A percentile compares a stretch with the other conserved stretches of the same genome.
Evolutionary conservation across 2,113 vertebrate genomes (phyloP).

Genomic region (Rhipidura dahli): DNA sequence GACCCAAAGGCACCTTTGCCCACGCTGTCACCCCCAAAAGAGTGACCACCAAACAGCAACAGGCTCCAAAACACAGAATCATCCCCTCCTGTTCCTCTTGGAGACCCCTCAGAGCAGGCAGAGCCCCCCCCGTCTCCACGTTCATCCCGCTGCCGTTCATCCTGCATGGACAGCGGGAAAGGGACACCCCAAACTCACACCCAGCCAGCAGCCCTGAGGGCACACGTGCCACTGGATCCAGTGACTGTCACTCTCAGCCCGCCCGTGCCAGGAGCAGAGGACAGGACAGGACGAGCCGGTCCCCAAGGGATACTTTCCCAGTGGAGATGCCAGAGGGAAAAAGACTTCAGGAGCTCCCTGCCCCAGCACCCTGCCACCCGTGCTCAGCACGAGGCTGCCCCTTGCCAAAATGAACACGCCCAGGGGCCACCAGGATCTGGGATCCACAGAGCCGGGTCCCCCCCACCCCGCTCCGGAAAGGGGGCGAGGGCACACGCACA

Average conservation of each 20-base stretch:
- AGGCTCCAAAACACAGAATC: background rate
- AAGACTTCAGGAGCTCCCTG: background rate
- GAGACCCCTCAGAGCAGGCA: background rate
- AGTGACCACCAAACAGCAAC: background rate
- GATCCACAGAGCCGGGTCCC: background rate
- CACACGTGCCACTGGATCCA: fast-evolving
- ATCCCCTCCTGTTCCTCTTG: background rate
- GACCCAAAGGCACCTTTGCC: background rate
- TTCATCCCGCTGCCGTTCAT: background rate
- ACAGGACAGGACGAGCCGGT: fast-evolving
- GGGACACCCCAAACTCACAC: background rate
- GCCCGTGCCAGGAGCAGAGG: background rate
- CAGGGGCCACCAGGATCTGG: background rate
- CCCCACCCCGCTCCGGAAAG: conserved; percentile 3
- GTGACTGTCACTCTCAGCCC: background rate
- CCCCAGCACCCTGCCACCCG: fast-evolving
- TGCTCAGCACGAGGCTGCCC: fast-evolving
- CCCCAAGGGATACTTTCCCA: background rate
- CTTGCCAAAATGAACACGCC: fast-evolving
- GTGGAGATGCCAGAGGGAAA: background rate
- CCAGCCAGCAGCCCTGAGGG: background rate
- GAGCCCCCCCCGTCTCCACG: fast-evolving
- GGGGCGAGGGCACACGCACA: background rate
- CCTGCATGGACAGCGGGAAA: background rate
- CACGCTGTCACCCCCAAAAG: background rate